Conservation (phyloP, 2,888 invertebrate species). For the Tenthredo distinguenda region DNA sequence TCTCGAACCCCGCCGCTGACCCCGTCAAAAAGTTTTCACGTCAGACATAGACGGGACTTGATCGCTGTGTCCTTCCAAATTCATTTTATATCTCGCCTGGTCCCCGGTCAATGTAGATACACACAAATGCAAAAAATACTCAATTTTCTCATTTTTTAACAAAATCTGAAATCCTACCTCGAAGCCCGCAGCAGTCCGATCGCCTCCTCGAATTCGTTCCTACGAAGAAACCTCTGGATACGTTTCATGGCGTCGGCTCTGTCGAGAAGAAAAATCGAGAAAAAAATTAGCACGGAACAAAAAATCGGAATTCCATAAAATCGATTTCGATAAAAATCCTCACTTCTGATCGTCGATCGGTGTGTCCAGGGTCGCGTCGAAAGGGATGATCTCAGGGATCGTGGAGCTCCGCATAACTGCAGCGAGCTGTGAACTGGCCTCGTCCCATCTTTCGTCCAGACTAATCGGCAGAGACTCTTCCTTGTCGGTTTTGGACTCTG, state of each 20-base stretch:
- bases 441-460: conserved; percentile 84
- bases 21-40: conserved; percentile 32
- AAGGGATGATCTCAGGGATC: conserved; percentile 86
- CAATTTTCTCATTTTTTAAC: background rate
- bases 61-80: background rate
- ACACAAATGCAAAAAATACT: background rate
- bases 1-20: conserved; percentile 8
- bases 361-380: conserved; percentile 91
- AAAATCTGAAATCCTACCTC: conserved; percentile 78
- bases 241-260: conserved; percentile 93
- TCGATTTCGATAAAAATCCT: background rate
- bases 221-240: conserved; percentile 88
- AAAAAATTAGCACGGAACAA: conserved; percentile 14
- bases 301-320: conserved; percentile 38
- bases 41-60: background rate
- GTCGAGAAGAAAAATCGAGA: conserved; percentile 70
- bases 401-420: conserved; percentile 81
- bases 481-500: conserved; percentile 24
- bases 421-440: conserved; percentile 82
- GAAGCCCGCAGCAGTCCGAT: conserved; percentile 91
- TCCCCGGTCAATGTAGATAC: background rate
- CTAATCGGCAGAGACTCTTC: conserved; percentile 65
- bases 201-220: conserved; percentile 87
- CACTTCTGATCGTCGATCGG: conserved; percentile 94
- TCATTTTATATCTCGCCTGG: background rate